Base-by-base conservation (phyloP, 1,140 invertebrate species). In the Artemia franciscana region DNA sequence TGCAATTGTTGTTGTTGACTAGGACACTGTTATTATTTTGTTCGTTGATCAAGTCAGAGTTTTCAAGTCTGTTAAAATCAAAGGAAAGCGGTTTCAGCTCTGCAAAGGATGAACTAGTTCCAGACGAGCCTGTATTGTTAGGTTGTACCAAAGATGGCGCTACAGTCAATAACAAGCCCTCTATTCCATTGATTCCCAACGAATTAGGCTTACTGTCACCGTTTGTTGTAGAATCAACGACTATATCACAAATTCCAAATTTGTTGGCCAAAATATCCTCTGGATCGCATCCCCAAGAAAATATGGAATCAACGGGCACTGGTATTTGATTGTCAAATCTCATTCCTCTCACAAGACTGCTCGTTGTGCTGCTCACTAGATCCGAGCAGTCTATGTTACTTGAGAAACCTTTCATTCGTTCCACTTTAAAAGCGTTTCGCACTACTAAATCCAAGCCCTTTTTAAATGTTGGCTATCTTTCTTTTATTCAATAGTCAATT, bases 61-160 rank as follows among this genome's bases (percentile, higher is more conserved):
- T 84, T 88, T 74, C 86, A 88, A 56, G 18, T 9, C 60, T 24
- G 12, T 83, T 83, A 15, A 85, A 86, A 9, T 68, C 66, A 71
- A 89, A 89, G 0, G 87, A 86, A n/a, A 57, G 0, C 0, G 88
- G 88, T 70, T 90, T 90, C 58, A 90, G 75, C 68, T 90, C 87
- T 4, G 86, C 85, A 30, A 89, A 76, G 62, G 25, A 64, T 30
- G 64, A 65, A 63, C 27, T 64, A 26, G 60, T 58, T 15, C 60
- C 51, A 79, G 78, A 76, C 57, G 76, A 26, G 24, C 59, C 60
- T 18, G 61, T 62, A 58, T 30, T 26, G 27, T 57, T 58, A 9
- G 56, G 39, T 21, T 59, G 24, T 28, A 51, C 39, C 12, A 51
- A 18, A 51, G 39, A 62, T 56, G 62, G 65, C 65, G 39, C 64